Evolutionary conservation across 2,888 invertebrate species (phyloP).

Genomic region (Agrochola litura): DNA sequence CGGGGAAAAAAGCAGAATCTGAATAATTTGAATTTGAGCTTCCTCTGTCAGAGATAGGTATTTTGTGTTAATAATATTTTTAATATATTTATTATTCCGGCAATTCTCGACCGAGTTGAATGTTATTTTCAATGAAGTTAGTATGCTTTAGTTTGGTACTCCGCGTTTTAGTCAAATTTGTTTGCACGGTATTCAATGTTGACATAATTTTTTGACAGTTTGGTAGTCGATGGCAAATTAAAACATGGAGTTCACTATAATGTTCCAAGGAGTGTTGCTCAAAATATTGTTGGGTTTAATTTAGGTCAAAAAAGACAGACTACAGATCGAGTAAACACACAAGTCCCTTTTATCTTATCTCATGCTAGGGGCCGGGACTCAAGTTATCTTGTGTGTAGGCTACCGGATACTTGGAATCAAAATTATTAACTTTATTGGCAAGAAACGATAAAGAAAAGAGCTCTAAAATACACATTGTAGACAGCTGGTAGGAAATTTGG

Average conservation of each 20-base stretch:
- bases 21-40: slow-evolving; percentile 65
- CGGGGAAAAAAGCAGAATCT: slow-evolving; percentile 94
- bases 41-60: slow-evolving; percentile 88
- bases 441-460: slow-evolving; percentile 29
- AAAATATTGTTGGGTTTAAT: slow-evolving; percentile 34
- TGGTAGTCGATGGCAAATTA: not conserved
- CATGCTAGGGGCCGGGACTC: slow-evolving; percentile 56
- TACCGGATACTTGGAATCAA: slow-evolving; percentile 71
- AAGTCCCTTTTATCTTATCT: slow-evolving; percentile 65
- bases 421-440: slow-evolving; percentile 38
- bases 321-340: slow-evolving; percentile 46
- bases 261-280: slow-evolving; percentile 17
- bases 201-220: not conserved
- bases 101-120: not conserved
- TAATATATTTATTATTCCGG: not conserved
- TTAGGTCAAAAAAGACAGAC: slow-evolving; percentile 48
- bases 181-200: not conserved
- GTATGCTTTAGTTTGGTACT: not conserved
- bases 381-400: slow-evolving; percentile 58
- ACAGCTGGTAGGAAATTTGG: not conserved
- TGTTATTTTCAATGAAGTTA: not conserved
- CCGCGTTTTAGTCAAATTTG: too few relatives aligned
- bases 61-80: slow-evolving; percentile 67
- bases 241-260: not conserved
- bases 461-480: not conserved